phyloP scores from a whole-genome alignment of 2,888 invertebrate genomes.

The Yponomeuta sedellus region DNA sequence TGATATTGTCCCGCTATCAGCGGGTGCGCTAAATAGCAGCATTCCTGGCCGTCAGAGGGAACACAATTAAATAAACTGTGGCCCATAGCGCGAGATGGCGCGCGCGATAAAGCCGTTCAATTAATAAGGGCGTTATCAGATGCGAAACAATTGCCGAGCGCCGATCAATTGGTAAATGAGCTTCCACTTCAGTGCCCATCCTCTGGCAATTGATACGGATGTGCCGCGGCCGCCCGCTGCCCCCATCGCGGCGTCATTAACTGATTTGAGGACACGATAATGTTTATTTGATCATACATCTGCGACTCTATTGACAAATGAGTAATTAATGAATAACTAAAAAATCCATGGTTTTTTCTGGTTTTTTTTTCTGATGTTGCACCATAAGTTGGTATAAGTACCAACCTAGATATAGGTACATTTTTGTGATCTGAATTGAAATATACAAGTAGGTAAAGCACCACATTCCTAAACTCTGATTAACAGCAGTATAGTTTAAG shows the following conservation, averaged over 20 bases:
- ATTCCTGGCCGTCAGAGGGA: background rate
- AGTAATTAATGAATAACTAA: no score
- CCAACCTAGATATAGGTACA: no score
- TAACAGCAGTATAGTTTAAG: no score
- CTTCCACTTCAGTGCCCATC: slow-evolving; percentile 16
- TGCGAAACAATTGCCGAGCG: slow-evolving; percentile 12
- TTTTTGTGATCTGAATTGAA: no score
- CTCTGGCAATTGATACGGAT: slow-evolving; percentile 18
- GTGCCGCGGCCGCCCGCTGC: slow-evolving; percentile 15
- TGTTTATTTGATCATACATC: background rate
- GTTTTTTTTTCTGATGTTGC: no score
- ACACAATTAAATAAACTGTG: slow-evolving; percentile 2
- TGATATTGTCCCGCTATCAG: background rate
- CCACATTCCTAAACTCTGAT: no score
- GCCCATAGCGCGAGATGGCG: background rate
- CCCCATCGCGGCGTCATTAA: background rate
- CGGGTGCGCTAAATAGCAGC: background rate
- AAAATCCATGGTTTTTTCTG: no score
- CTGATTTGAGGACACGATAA: slow-evolving; percentile 1
- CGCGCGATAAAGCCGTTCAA: slow-evolving; percentile 10
- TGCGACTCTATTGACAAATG: background rate
- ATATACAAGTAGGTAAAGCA: no score
- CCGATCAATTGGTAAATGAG: slow-evolving; percentile 31
- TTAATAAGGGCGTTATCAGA: slow-evolving; percentile 11
- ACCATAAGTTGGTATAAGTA: no score